A percentile compares a stretch with the other conserved stretches of the same genome.
phyloP scores from a whole-genome alignment of 2,797 vertebrate species.

The Gephyroberyx darwinii region DNA sequence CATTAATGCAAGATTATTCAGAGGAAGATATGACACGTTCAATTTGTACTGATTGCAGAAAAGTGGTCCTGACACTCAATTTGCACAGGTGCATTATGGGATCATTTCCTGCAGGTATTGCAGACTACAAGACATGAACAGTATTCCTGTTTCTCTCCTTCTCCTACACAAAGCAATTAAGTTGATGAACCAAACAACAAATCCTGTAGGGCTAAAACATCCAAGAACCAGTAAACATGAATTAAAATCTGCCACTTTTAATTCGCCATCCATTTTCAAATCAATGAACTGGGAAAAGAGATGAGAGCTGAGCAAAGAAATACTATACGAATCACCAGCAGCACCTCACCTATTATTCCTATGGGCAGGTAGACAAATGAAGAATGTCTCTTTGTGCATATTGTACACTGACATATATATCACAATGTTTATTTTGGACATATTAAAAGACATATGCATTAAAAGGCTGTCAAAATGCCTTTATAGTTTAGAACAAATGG shows the following conservation, averaged over 20 bases:
- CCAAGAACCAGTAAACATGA: slow-evolving; percentile 19
- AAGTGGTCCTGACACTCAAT: slow-evolving; percentile 40
- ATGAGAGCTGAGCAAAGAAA: not conserved
- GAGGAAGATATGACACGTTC: slow-evolving; percentile 46
- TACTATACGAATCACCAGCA: not conserved
- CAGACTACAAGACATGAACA: slow-evolving; percentile 8
- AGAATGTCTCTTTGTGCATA: slow-evolving; percentile 53
- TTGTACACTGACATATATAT: not conserved
- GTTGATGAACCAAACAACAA: slow-evolving; percentile 33
- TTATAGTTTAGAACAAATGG: not conserved
- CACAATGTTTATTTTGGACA: no score
- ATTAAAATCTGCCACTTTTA: slow-evolving; percentile 25
- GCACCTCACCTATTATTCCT: not conserved
- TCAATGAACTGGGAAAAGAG: not conserved
- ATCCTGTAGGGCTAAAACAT: slow-evolving; percentile 14
- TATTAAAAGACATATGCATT: not conserved
- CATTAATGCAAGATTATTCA: slow-evolving; percentile 36
- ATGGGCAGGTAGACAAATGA: not conserved
- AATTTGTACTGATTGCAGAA: slow-evolving; percentile 26
- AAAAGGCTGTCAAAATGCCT: not conserved
- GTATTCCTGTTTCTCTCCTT: slow-evolving; percentile 24
- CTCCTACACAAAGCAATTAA: slow-evolving; percentile 28
- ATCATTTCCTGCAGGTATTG: slow-evolving; percentile 33
- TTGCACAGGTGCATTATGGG: slow-evolving; percentile 29
- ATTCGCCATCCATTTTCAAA: slow-evolving; percentile 10